A percentile compares a stretch with the other conserved stretches of the same genome.
These are phyloP conservation scores for Callipepla californica DNA, from an alignment of 2,113 vertebrate genomes.

Conservation along the genomic window DNA sequence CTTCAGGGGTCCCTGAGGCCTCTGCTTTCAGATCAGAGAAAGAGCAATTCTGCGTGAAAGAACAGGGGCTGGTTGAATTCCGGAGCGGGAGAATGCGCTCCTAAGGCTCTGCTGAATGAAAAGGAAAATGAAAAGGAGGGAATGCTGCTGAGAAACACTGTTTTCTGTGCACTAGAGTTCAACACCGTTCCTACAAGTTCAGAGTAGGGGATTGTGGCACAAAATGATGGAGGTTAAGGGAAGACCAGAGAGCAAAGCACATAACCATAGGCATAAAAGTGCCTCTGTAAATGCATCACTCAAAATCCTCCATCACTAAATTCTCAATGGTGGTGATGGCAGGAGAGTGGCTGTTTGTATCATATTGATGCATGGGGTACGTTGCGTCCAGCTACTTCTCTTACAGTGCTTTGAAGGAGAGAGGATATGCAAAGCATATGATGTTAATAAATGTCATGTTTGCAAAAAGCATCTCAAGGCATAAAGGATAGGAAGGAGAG, in stretches of 20 bases:
- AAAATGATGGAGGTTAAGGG: not conserved
- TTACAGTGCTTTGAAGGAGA: not conserved
- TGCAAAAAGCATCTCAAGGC: not conserved
- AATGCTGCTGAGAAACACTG: not conserved
- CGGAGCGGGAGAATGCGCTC: constrained; percentile 25
- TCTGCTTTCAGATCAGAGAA: constrained; percentile 39
- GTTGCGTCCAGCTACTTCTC: not conserved
- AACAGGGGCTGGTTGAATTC: not conserved
- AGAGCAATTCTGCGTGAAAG: not conserved
- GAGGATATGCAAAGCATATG: not conserved
- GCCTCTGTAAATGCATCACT: not conserved
- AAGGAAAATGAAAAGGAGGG: constrained; percentile 30
- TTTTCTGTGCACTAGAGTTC: not conserved
- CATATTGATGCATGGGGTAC: not conserved
- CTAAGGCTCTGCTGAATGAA: constrained; percentile 48
- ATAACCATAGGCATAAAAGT: constrained; percentile 14
- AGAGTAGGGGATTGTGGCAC: not conserved
- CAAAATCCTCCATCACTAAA: not conserved
- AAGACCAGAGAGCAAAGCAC: constrained; percentile 27
- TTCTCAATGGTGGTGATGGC: not conserved
- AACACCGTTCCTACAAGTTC: not conserved
- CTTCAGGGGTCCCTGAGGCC: constrained; percentile 42
- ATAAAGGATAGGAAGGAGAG: not conserved
- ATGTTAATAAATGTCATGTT: not conserved
- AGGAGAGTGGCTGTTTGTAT: not conserved